Conservation (phyloP, 2,888 invertebrate species). For the Mamestra brassicae region DNA sequence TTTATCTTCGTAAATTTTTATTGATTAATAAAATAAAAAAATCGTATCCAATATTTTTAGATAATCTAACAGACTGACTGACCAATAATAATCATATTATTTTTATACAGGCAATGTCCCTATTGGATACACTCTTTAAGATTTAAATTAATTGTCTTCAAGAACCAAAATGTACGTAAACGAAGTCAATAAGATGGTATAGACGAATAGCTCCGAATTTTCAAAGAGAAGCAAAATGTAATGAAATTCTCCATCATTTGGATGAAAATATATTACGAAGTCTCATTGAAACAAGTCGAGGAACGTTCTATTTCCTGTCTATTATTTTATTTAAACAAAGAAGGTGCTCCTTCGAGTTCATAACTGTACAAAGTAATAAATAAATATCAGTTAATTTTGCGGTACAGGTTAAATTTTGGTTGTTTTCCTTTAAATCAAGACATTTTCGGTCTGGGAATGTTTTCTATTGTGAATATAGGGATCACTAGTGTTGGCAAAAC, state of each 20-base stretch:
- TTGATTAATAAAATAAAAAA: no score
- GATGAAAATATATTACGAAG: constrained; percentile 42
- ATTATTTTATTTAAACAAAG: constrained; percentile 43
- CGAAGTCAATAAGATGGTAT: no score
- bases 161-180: no score
- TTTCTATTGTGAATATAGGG: neutral
- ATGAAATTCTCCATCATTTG: constrained; percentile 48
- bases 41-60: no score
- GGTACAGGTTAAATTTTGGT: constrained; percentile 19
- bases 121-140: no score
- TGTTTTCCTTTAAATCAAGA: neutral
- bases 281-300: constrained; percentile 22
- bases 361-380: constrained; percentile 28
- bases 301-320: constrained; percentile 42
- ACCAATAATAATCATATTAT: no score
- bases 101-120: no score
- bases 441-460: neutral
- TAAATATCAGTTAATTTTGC: constrained; percentile 20
- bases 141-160: no score
- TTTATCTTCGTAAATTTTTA: no score
- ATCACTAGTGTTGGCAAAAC: neutral
- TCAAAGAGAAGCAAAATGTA: constrained; percentile 45
- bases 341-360: constrained; percentile 20
- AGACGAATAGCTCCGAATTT: constrained; percentile 5
- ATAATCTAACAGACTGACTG: no score